These are phyloP conservation scores for Resseliella maxima DNA, from an alignment of 2,888 invertebrate species.

Conservation along the genomic window DNA sequence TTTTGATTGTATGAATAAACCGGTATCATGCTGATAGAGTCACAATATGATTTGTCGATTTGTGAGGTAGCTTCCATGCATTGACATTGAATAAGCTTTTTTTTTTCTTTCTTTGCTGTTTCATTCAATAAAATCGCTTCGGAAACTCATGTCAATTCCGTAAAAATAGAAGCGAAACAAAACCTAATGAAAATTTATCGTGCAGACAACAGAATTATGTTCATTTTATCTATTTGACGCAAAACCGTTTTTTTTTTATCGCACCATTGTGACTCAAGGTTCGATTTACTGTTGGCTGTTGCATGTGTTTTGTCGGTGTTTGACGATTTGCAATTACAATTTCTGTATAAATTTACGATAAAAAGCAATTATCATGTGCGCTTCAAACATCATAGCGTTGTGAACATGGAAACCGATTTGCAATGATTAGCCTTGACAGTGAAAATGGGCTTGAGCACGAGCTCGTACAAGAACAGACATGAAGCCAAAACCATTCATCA, in stretches of 20 bases:
- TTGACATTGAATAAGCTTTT: no score
- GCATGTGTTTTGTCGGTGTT: not conserved
- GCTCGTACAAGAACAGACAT: not conserved
- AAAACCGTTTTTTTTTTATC: not conserved
- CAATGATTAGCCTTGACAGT: constrained; percentile 7
- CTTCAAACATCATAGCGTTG: not conserved
- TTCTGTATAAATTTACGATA: constrained; percentile 1
- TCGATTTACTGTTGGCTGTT: not conserved
- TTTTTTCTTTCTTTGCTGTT: not conserved
- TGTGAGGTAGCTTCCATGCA: not conserved
- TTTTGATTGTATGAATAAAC: not conserved
- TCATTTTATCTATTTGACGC: not conserved
- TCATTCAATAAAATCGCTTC: not conserved
- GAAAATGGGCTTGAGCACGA: not conserved
- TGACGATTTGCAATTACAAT: not conserved
- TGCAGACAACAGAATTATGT: constrained; percentile 53
- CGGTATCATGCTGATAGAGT: not conserved
- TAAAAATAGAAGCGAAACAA: constrained; percentile 22
- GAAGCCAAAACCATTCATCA: not conserved
- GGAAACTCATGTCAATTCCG: not conserved
- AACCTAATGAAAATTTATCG: constrained; percentile 51
- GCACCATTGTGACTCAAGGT: not conserved
- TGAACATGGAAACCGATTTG: no score
- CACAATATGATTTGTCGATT: not conserved
- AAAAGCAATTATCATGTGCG: constrained; percentile 22